Evolutionary conservation across 2,888 invertebrate genomes (phyloP).

Genomic region (Sphecodes monilicornis): DNA sequence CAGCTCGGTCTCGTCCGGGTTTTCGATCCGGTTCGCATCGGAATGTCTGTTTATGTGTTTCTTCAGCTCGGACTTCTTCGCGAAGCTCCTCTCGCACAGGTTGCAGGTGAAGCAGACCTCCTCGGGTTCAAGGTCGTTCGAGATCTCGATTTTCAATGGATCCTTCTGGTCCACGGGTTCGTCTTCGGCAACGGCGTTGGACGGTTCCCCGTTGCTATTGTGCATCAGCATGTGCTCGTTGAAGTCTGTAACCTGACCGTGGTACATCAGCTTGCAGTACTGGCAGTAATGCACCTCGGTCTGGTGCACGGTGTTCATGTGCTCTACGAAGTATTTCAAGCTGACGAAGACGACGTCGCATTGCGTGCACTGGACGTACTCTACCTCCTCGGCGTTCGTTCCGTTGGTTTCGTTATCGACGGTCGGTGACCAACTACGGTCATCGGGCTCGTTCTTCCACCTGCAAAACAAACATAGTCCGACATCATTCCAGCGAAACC

Average conservation of each 20-base stretch:
- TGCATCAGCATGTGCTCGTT: conserved; percentile 60
- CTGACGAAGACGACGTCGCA: conserved; percentile 60
- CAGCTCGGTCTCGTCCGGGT: conserved; percentile 70
- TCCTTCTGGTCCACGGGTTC: background rate
- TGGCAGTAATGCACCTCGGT: conserved; percentile 63
- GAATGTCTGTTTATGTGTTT: conserved; percentile 49
- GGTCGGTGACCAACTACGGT: conserved; percentile 30
- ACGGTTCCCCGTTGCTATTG: background rate
- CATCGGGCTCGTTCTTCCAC: conserved; percentile 53
- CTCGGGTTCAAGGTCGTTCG: background rate
- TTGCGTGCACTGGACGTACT: conserved; percentile 63
- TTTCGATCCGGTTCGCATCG: conserved; percentile 33
- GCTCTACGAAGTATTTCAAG: conserved; percentile 59
- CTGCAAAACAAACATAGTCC: conserved; percentile 72
- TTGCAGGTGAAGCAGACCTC: conserved; percentile 43
- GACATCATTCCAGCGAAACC: conserved; percentile 50
- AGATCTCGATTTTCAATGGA: background rate
- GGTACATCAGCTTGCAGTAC: conserved; percentile 60
- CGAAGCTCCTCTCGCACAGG: conserved; percentile 40
- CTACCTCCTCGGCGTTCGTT: conserved; percentile 49
- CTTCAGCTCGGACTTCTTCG: conserved; percentile 47
- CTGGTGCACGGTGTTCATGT: conserved; percentile 64
- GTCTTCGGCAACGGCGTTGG: background rate
- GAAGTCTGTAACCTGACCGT: conserved; percentile 56
- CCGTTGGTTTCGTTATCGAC: conserved; percentile 37